Base-by-base conservation (phyloP, 2,888 invertebrate genomes). In the Hypercompe scribonia region DNA sequence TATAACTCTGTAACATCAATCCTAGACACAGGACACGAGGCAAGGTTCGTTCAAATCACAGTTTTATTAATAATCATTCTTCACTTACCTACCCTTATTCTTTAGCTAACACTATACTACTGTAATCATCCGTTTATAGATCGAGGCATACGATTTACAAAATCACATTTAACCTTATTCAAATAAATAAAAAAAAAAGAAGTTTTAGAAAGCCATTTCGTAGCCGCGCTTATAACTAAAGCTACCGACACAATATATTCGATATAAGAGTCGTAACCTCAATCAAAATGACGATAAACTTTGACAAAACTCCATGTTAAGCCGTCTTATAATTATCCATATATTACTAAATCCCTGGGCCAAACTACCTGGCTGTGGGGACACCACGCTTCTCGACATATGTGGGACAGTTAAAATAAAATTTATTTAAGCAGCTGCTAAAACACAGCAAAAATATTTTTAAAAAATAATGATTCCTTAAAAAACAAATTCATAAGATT, bases 241-340 rank as follows among this genome's bases (percentile, higher is more conserved):
- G 95, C 95, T 95, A 95, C 95, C 95, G 95, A 93, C 93, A 79
- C 82, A 84, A 84, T 64, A 70, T 81, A 78, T 81, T 81, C 83
- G 86, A 84, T 90, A 87, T 86, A 84, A 84, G 83, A 91, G 92
- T 92, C 93, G 90, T 95, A 94, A 95, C 94, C 95, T 95, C 95
- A 94, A 95, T 95, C 95, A 95, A 93, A 95, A 94, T 84, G 91
- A 90, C 93, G 90, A 95, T 95, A 95, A 86, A 95, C 89, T 94
- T 95, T 95, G 95, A 94, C 95, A 95, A 95, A 95, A 95, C 94
- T 95, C 94, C 93, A 93, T 91, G 90, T 92, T 95, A 95, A 94
- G 93, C 94, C 93, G 92, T 92, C 92, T 93, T 95, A 95, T 95
- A 94, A 95, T 95, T 95, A 95, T 95, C 94, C 93, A 95, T 95